Conservation (phyloP, 1,140 invertebrate species). For the Gonatopus flavifemur region DNA sequence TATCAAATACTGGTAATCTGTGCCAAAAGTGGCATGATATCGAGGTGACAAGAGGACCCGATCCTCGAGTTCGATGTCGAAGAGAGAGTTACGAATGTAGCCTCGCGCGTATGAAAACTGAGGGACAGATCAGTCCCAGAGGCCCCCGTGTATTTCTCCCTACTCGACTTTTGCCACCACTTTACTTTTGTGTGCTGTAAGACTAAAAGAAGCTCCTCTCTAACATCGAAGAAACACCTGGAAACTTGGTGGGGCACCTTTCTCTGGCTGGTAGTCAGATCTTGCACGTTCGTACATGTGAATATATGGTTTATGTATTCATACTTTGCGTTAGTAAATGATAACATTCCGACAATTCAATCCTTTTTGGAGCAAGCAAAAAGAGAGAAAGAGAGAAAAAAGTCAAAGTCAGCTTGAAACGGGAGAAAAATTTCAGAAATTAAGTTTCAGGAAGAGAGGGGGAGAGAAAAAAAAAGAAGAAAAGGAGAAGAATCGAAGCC, state of each 20-base stretch:
- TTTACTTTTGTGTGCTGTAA: conserved; percentile 7
- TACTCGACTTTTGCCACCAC: conserved; percentile 42
- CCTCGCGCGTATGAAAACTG: conserved; percentile 49
- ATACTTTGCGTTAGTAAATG: too few species aligned
- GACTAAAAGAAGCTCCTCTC: conserved; percentile 48
- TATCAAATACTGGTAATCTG: too few species aligned
- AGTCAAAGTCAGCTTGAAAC: too few species aligned
- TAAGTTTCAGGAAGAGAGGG: too few species aligned
- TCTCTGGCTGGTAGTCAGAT: conserved; percentile 36
- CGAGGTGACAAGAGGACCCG: too few species aligned
- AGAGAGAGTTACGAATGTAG: conserved; percentile 29
- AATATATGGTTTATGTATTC: too few species aligned
- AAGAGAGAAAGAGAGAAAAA: not conserved
- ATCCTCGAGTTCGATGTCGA: too few species aligned
- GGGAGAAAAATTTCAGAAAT: too few species aligned
- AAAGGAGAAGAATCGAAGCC: too few species aligned
- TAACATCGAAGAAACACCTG: conserved; percentile 50
- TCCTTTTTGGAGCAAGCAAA: not conserved
- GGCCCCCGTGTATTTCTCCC: conserved; percentile 47
- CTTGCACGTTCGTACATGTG: not conserved
- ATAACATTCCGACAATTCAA: too few species aligned
- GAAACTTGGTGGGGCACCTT: conserved; percentile 53
- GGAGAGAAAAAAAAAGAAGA: conserved; percentile 3
- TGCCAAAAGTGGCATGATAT: conserved; percentile 41
- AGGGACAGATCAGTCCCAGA: conserved; percentile 43